Conservation (phyloP, 2,888 invertebrate species). For the Bimastos eiseni region DNA sequence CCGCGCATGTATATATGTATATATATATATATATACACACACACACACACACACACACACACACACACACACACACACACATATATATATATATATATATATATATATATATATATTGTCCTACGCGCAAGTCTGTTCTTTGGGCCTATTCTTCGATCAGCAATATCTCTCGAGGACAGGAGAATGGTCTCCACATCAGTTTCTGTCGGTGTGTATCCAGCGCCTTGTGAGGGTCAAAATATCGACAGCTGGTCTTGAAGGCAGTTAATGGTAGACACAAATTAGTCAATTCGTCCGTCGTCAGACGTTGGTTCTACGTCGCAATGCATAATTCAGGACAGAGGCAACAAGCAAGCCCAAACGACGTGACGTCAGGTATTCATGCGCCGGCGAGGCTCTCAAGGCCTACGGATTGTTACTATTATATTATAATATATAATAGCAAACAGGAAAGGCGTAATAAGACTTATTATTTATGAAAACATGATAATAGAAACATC, state of each 20-base stretch:
- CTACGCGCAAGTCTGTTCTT: background rate
- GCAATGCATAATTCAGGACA: background rate
- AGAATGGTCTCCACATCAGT: background rate
- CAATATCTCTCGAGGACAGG: background rate
- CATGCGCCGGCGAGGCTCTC: too few species aligned
- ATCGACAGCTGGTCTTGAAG: constrained; percentile 2
- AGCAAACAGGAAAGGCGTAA: too few species aligned
- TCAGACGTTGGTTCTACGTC: background rate
- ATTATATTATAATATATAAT: too few species aligned
- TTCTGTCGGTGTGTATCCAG: background rate
- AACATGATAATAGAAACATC: too few species aligned
- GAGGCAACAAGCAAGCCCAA: background rate
- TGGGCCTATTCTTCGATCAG: background rate
- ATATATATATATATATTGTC: too few species aligned
- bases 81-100: too few species aligned
- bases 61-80: too few species aligned
- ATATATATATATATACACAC: too few species aligned
- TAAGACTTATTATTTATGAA: too few species aligned
- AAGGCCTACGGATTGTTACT: too few species aligned
- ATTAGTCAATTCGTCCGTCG: background rate
- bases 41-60: too few species aligned
- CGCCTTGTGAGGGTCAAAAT: background rate
- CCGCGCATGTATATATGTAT: too few species aligned
- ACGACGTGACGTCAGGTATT: background rate
- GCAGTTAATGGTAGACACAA: background rate